Conservation (phyloP, 2,888 invertebrate genomes). For the Drosophila leonis region DNA sequence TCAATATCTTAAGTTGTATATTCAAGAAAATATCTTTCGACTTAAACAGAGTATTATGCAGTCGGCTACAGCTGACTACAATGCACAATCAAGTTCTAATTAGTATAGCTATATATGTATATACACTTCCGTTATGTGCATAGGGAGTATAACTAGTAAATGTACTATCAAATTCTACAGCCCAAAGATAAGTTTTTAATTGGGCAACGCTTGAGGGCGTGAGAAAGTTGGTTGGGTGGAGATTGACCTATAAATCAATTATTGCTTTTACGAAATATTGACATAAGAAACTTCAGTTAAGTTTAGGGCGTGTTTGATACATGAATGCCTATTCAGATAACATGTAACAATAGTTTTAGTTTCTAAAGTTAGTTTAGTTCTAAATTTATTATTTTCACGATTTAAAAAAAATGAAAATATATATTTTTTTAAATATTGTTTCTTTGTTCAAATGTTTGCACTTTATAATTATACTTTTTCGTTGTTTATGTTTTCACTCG, state of each 20-base stretch:
- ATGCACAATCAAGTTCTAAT: constrained; percentile 27
- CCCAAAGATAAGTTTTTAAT: constrained; percentile 27
- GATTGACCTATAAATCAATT: constrained; percentile 81
- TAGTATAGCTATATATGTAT: not conserved
- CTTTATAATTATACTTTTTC: constrained; percentile 38
- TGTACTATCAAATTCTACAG: not conserved
- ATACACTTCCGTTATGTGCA: not conserved
- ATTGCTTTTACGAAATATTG: constrained; percentile 54
- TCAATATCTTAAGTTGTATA: too few species aligned
- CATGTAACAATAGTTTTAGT: not conserved
- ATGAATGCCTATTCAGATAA: not conserved
- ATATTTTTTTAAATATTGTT: constrained; percentile 7
- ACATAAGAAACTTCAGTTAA: constrained; percentile 2
- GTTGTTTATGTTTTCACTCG: constrained; percentile 35
- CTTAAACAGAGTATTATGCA: not conserved
- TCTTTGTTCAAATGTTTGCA: constrained; percentile 33
- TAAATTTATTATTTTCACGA: too few species aligned
- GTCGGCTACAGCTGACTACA: constrained; percentile 1
- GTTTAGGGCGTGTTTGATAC: not conserved
- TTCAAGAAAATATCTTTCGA: too few species aligned
- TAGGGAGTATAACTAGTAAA: not conserved
- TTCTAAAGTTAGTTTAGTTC: too few species aligned
- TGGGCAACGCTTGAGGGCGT: constrained; percentile 58
- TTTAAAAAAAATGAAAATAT: too few species aligned
- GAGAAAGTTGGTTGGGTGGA: constrained; percentile 24